phyloP scores from a whole-genome alignment of 2,113 vertebrate genomes.

The Xenus cinereus region DNA sequence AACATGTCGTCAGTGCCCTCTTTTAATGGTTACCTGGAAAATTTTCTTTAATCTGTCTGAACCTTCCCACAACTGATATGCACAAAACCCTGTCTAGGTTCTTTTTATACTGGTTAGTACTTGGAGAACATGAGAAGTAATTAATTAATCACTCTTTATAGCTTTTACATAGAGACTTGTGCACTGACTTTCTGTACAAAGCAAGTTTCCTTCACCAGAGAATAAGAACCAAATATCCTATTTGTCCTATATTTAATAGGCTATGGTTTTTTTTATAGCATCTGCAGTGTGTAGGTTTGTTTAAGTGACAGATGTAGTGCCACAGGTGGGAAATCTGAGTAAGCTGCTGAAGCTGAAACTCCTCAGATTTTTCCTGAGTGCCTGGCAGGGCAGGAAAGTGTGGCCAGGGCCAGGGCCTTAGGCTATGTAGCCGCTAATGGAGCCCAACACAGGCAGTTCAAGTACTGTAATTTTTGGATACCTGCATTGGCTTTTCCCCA shows the following conservation, averaged over 20 bases:
- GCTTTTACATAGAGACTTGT: background rate
- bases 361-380: background rate
- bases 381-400: background rate
- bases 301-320: background rate
- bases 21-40: background rate
- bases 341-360: background rate
- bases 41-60: background rate
- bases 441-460: background rate
- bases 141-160: background rate
- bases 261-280: background rate
- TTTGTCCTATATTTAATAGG: background rate
- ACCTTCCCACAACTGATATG: background rate
- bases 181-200: background rate
- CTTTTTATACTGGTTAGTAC: background rate
- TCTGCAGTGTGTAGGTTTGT: background rate
- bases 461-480: accelerated
- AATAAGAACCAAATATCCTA: background rate
- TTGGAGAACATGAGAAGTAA: background rate
- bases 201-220: background rate
- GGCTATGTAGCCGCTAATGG: background rate
- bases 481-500: background rate
- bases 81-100: background rate
- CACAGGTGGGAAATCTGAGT: background rate
- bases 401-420: background rate
- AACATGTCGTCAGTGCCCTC: background rate